phyloP scores from a whole-genome alignment of 2,797 vertebrate species.

The Hippopotamyrus pictus region DNA sequence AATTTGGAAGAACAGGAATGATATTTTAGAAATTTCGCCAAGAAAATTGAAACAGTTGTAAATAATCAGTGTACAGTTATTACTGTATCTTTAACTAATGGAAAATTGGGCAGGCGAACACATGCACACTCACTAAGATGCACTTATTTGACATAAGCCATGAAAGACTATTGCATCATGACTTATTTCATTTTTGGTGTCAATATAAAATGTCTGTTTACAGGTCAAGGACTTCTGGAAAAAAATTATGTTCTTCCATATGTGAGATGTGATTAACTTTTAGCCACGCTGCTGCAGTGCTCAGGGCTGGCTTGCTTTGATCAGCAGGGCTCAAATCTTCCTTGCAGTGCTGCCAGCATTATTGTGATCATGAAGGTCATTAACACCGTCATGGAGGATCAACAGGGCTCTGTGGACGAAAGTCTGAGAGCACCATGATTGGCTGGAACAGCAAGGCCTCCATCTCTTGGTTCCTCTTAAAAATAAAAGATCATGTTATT shows the following conservation, averaged over 20 bases:
- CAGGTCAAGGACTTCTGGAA: not conserved
- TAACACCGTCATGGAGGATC: not conserved
- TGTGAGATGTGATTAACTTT: not conserved
- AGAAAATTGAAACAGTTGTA: not conserved
- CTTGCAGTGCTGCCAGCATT: not conserved
- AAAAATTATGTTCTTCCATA: not conserved
- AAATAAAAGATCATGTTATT: not conserved
- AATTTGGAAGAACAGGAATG: not conserved
- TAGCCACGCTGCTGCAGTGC: not conserved
- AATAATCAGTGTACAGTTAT: too few species aligned
- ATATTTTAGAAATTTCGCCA: not conserved
- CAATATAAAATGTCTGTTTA: not conserved
- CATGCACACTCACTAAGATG: not conserved
- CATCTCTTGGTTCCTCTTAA: not conserved
- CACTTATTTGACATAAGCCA: not conserved
- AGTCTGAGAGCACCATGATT: not conserved
- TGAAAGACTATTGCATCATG: constrained; percentile 12
- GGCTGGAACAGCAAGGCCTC: not conserved
- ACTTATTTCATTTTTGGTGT: not conserved
- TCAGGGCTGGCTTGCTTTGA: constrained; percentile 6
- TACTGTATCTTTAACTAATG: not conserved
- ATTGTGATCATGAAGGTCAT: not conserved
- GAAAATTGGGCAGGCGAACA: not conserved
- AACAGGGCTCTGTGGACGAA: not conserved
- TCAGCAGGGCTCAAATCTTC: not conserved